Evolutionary conservation across 2,113 vertebrate species (phyloP), one percentile per base, ranked within the genome.

Genomic region (Labrus mixtus): DNA sequence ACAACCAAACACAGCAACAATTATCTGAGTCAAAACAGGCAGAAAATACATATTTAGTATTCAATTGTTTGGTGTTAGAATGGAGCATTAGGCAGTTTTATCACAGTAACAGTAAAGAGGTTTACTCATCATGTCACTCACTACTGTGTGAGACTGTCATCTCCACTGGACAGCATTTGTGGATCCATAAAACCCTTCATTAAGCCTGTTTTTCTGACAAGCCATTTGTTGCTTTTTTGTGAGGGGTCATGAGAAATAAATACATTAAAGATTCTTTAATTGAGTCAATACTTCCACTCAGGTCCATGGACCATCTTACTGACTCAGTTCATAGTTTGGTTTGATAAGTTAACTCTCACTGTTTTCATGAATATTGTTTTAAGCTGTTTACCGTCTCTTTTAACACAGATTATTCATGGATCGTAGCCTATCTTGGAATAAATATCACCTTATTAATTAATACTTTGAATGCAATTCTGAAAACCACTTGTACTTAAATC

Each of bases 1-100:
- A 46, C 23, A 54, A 55, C 20, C 39, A 59, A 70, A 79, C 16
- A 19, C 6, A 33, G 58, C 50, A 33, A 46, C 63, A 61, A 56
- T 63, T 48, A 50, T 60, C 19, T 23, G 33, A 33, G 60, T 65
- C 68, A 58, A 19, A 78, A 41, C 10, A 1, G 19, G 25, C 45
- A 66, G 68, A 53, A 43, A 51, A 63, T 29, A 43, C 8, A 7
- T 37, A 46, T 55, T 54, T 68, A 43, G 10, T 48, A 36, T 11
- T 48, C 12, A 73, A 55, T 54, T 56, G 48, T 19, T 55, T 12
- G 10, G 37, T n/a, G 8, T n/a, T 20, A 45, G 8, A 48, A 48
- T 6, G 46, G 15, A 48, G 45, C 45, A 46, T 46, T 46, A 46
- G 46, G 17, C 15, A 4, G 46, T 48, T 17, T 17, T 48, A 48